Base-by-base conservation (phyloP, 1,140 invertebrate genomes). In the Drosophila serrata region DNA sequence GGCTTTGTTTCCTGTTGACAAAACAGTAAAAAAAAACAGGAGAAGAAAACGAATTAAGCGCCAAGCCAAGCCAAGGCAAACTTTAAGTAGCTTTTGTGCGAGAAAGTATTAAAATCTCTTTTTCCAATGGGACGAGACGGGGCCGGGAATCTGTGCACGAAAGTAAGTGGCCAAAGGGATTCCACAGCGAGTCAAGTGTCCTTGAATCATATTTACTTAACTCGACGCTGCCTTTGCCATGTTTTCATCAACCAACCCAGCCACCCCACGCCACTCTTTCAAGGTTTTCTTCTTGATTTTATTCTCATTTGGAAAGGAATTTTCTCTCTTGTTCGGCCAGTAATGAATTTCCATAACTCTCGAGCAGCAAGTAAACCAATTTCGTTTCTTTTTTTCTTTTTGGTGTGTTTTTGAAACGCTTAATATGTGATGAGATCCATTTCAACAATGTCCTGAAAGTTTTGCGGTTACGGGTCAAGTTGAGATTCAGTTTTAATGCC, bases 201-300 rank as follows among this genome's bases (percentile, higher is more conserved):
- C 84, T 87, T 90, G 84, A 87, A 78, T 90, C 80, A 88, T 90
- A 87, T 87, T 87, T 87, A 87, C 84, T 87, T 88, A 87, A 84
- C 85, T 87, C 57, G 42, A 51, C 35, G 58, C 82, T 80, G 48
- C 61, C 42, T 37, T 48, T 37, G 61, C 56, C 29, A 70, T 76
- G 48, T 51, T 46, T 35, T 37, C 45, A 22, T 9, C 22, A 22
- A 4, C 17, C 40, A 43, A 43, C 0, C 35, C 35, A 37, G 13
- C 40, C 5, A 7, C 31, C 42, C 40, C 1, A 3, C 4, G n/a
- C 29, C 29, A 37, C 33, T 55, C 51, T n/a, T 37, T 55, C 51
- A 56, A 42, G 27, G 35, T 45, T 62, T 45, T 57, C 65, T 37
- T 40, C 51, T 81, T 61, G 53, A 40, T 68, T 76, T 73, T 51